A percentile compares a stretch with the other conserved stretches of the same genome.
phyloP scores from a whole-genome alignment of 1,140 invertebrate species.

The Saxidomus purpurata region DNA sequence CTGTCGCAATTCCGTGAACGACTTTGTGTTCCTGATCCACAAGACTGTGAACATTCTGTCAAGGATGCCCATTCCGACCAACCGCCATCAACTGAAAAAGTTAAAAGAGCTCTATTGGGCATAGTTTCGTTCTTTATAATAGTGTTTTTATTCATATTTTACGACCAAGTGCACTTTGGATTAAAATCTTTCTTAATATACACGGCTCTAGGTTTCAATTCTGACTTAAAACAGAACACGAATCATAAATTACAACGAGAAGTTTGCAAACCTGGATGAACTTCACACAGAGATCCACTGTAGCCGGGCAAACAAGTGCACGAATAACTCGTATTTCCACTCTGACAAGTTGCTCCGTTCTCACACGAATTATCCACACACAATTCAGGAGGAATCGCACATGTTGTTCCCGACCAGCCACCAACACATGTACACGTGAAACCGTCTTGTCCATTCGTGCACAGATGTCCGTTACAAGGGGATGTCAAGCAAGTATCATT shows the following conservation, averaged over 20 bases:
- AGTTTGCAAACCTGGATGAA: not conserved
- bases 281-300: conserved; percentile 17
- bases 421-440: conserved; percentile 11
- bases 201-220: not conserved
- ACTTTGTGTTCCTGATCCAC: not conserved
- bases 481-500: not conserved
- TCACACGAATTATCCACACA: conserved; percentile 33
- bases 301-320: not conserved
- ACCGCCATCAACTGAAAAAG: too few species aligned
- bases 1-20: not conserved
- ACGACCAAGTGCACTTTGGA: not conserved
- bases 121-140: too few species aligned
- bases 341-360: conserved; percentile 52
- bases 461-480: not conserved
- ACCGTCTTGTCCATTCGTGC: not conserved
- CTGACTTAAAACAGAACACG: not conserved
- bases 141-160: not conserved
- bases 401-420: too few species aligned
- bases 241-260: not conserved
- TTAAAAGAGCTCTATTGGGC: not conserved
- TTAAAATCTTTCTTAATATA: not conserved
- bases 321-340: conserved; percentile 32
- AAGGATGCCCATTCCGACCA: too few species aligned
- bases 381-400: conserved; percentile 27
- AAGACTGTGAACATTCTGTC: not conserved